Percentiles rank a stretch among this genome's conserved stretches.
Evolutionary conservation across 92 coral and sea anemone species (phyloP).

Genomic region (Porites divaricata): DNA sequence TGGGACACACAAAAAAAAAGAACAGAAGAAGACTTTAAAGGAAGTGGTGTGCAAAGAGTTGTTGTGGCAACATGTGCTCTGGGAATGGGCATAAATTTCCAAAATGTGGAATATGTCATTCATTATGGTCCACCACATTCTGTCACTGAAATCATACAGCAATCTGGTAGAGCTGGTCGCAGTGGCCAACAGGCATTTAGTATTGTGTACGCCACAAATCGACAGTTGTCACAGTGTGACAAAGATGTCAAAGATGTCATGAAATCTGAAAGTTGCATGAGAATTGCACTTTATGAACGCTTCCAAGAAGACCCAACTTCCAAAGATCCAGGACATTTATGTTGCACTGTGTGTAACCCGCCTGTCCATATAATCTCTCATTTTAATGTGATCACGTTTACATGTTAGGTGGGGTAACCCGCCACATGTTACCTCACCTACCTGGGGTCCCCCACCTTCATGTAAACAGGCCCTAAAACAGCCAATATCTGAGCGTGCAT

Average conservation of each 20-base stretch:
- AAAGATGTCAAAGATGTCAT: conserved; percentile 41
- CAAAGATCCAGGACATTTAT: conserved; percentile 2
- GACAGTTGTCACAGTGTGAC: conserved; percentile 31
- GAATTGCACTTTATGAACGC: conserved; percentile 22
- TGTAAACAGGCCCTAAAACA: too few relatives aligned
- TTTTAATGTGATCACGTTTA: too few relatives aligned
- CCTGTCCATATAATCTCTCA: too few relatives aligned
- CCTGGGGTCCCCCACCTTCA: too few relatives aligned
- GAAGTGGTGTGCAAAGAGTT: conserved; percentile 33
- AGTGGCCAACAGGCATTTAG: conserved; percentile 40
- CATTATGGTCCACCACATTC: conserved; percentile 46
- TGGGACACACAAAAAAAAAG: too few relatives aligned
- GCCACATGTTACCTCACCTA: too few relatives aligned
- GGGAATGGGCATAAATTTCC: conserved; percentile 47
- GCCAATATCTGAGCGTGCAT: too few relatives aligned
- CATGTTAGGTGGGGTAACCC: too few relatives aligned
- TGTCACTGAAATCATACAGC: conserved; percentile 31
- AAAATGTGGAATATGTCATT: conserved; percentile 33
- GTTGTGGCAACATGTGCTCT: conserved; percentile 46
- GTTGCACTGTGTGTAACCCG: conserved; percentile 43
- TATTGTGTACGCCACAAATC: conserved; percentile 36
- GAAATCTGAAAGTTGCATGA: conserved; percentile 18
- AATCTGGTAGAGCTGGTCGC: conserved; percentile 49
- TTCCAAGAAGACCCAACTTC: conserved; percentile 3
- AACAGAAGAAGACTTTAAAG: too few relatives aligned